A percentile compares a stretch with the other conserved stretches of the same genome.
Evolutionary conservation across 2,113 vertebrate species (phyloP).

Genomic region (Protobothrops flavoviridis): DNA sequence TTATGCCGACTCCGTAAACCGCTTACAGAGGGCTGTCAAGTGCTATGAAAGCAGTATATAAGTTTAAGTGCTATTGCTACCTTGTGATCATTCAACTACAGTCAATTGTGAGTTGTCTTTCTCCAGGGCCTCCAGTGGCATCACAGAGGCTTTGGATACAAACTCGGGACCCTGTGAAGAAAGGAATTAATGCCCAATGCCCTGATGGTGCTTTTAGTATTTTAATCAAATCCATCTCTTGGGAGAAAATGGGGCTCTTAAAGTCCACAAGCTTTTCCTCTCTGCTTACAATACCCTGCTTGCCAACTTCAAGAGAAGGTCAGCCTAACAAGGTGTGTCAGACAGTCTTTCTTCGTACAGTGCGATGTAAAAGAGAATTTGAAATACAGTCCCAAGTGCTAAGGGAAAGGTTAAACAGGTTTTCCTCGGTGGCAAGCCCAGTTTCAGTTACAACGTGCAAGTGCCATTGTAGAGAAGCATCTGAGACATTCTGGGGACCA

Average conservation of each 20-base stretch:
- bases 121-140: too few species aligned
- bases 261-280: slow-evolving; percentile 41
- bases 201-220: background rate
- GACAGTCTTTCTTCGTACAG: slow-evolving; percentile 46
- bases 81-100: background rate
- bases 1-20: too few species aligned
- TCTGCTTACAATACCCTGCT: slow-evolving; percentile 49
- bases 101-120: background rate
- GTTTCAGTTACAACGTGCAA: slow-evolving; percentile 64
- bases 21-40: too few species aligned
- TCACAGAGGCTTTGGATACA: background rate
- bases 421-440: slow-evolving; percentile 59
- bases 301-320: slow-evolving; percentile 65
- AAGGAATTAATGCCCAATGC: background rate
- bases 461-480: slow-evolving; percentile 59
- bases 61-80: background rate
- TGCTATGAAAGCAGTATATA: too few species aligned
- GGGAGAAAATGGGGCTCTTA: background rate
- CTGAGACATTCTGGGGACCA: slow-evolving; percentile 65
- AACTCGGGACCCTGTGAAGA: background rate
- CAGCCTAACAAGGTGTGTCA: slow-evolving; percentile 52
- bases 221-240: background rate
- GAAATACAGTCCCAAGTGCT: slow-evolving; percentile 50
- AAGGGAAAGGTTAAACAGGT: slow-evolving; percentile 61
- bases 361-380: slow-evolving; percentile 55